phyloP scores from a whole-genome alignment of 2,888 invertebrate species.

The Bombylius major region DNA sequence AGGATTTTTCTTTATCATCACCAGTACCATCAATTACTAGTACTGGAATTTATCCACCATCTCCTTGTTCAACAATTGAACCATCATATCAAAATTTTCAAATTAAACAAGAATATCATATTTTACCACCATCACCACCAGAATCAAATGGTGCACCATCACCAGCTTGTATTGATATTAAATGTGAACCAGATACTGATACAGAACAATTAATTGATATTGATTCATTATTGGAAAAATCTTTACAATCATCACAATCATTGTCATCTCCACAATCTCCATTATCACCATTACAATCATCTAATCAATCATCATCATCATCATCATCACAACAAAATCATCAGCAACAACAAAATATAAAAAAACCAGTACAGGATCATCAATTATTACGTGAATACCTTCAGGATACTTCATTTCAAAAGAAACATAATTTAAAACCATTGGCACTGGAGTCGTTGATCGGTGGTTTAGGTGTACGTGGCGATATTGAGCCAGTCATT shows the following conservation, averaged over 20 bases:
- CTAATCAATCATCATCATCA: conserved; percentile 15
- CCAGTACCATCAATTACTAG: conserved; percentile 31
- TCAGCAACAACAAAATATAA: conserved; percentile 4
- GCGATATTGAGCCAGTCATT: conserved; percentile 70
- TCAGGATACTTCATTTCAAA: conserved; percentile 74
- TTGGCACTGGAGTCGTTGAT: conserved; percentile 55
- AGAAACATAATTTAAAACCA: conserved; percentile 68
- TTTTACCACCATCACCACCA: conserved; percentile 46
- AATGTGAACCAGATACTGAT: conserved; percentile 32
- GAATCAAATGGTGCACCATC: conserved; percentile 45
- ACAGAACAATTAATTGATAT: conserved; percentile 31
- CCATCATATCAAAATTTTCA: conserved; percentile 21
- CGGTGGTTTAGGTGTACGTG: conserved; percentile 44
- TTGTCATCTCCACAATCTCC: conserved; percentile 11
- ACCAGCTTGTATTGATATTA: conserved; percentile 36
- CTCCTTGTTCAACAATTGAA: conserved; percentile 32
- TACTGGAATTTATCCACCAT: conserved; percentile 15
- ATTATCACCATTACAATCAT: neutral
- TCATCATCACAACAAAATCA: conserved; percentile 7
- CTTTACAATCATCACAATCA: conserved; percentile 19
- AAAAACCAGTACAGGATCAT: conserved; percentile 46
- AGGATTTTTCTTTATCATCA: conserved; percentile 19
- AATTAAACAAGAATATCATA: conserved; percentile 39
- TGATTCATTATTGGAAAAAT: conserved; percentile 25
- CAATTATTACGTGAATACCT: conserved; percentile 67